These are phyloP conservation scores for Casuarius casuarius DNA, from an alignment of 2,113 vertebrate species.

Conservation along the genomic window DNA sequence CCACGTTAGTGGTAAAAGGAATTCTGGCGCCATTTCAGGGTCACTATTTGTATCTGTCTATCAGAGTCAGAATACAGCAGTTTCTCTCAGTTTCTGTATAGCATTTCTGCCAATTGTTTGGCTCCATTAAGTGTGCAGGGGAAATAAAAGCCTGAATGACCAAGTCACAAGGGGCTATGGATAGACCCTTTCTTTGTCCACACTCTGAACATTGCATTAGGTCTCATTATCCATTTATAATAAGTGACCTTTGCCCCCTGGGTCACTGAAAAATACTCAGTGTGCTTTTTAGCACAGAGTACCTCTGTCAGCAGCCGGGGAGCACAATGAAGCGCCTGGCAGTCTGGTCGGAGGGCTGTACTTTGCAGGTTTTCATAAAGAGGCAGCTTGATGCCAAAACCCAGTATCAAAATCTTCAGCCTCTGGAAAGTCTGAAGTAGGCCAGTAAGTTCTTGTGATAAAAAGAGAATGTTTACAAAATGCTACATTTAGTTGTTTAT, in stretches of 20 bases:
- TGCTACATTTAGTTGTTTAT: background rate
- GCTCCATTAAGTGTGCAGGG: conserved; percentile 86
- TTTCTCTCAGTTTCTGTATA: conserved; percentile 82
- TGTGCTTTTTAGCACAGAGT: conserved; percentile 82
- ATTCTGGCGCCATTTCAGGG: conserved; percentile 82
- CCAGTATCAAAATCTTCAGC: conserved; percentile 27
- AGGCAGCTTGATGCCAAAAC: conserved; percentile 54
- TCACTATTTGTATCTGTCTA: conserved; percentile 79
- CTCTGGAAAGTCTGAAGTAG: conserved; percentile 14
- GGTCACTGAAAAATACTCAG: conserved; percentile 83
- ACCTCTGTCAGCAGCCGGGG: conserved; percentile 79
- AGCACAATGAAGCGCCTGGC: conserved; percentile 77
- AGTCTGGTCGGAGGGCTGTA: conserved; percentile 49
- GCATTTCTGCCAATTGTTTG: conserved; percentile 87
- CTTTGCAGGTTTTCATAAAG: conserved; percentile 68
- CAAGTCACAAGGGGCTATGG: conserved; percentile 84
- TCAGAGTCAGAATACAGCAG: conserved; percentile 77
- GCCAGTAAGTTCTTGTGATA: background rate
- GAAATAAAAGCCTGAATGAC: conserved; percentile 86
- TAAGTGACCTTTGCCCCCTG: conserved; percentile 82
- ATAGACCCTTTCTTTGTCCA: conserved; percentile 84
- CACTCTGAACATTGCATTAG: conserved; percentile 84
- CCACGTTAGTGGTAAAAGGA: conserved; percentile 69
- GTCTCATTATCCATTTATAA: conserved; percentile 91
- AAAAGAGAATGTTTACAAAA: background rate